Evolutionary conservation across 2,797 vertebrate genomes (phyloP).

Genomic region (Poeciliopsis gracilis): DNA sequence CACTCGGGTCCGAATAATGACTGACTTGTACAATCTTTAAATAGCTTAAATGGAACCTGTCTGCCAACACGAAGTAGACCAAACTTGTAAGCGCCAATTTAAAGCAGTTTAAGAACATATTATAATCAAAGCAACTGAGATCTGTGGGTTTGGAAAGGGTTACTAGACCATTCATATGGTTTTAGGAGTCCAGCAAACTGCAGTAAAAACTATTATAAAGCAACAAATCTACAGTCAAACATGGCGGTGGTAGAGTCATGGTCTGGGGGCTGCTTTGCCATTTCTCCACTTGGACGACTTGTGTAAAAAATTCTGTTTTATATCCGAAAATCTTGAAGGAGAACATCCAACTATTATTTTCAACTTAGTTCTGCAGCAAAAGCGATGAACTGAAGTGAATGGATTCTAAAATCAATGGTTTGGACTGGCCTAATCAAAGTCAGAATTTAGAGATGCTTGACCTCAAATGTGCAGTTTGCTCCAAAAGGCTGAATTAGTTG

Average conservation of each 20-base stretch:
- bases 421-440: constrained; percentile 1
- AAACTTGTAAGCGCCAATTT: neutral
- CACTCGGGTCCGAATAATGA: neutral
- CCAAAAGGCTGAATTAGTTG: neutral
- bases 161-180: neutral
- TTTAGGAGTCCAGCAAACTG: neutral
- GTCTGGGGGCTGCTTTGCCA: neutral
- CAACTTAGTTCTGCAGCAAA: neutral
- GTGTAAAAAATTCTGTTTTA: neutral
- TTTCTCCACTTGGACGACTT: neutral
- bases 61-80: neutral
- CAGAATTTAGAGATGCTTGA: neutral
- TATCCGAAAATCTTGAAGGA: neutral
- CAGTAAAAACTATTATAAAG: too few species aligned
- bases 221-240: neutral
- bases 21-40: neutral
- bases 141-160: neutral
- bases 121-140: neutral
- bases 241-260: neutral
- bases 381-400: neutral
- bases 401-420: neutral
- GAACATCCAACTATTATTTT: neutral
- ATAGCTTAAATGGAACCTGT: neutral
- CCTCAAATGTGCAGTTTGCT: neutral
- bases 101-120: neutral